Evolutionary conservation across 2,888 invertebrate species (phyloP).

Genomic region (Odontomyia ornata): DNA sequence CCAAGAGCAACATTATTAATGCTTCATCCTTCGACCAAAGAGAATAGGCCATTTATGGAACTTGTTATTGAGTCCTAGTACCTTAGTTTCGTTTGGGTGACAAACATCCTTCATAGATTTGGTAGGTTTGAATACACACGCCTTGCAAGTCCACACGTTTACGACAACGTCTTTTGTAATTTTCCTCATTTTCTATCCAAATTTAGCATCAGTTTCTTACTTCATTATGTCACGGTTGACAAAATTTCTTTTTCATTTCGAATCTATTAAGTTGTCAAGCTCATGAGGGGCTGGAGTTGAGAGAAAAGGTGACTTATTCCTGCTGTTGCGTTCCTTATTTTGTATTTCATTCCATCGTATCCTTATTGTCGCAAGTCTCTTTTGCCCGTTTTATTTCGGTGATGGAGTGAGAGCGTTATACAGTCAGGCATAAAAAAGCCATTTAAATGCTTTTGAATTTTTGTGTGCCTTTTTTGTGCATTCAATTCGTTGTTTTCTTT

Average conservation of each 20-base stretch:
- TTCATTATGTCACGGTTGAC: constrained; percentile 23
- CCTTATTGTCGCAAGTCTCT: too few species aligned
- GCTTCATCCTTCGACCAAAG: not conserved
- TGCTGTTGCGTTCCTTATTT: not conserved
- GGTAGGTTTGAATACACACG: not conserved
- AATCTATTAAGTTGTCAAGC: constrained; percentile 39
- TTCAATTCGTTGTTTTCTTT: not conserved
- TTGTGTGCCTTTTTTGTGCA: not conserved
- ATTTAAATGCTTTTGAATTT: constrained; percentile 8
- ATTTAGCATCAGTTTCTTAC: constrained; percentile 21
- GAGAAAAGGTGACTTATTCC: constrained; percentile 11
- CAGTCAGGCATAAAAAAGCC: not conserved
- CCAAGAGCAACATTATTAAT: constrained; percentile 23
- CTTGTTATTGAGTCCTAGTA: not conserved
- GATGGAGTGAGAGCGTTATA: too few species aligned
- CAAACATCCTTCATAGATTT: too few species aligned
- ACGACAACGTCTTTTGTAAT: not conserved
- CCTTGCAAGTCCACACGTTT: not conserved
- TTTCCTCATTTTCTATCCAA: constrained; percentile 18
- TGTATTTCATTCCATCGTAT: not conserved
- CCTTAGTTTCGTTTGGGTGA: too few species aligned
- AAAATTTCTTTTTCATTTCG: constrained; percentile 28
- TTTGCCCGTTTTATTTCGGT: too few species aligned
- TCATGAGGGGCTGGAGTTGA: not conserved
- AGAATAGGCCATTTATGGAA: constrained; percentile 13